Evolutionary conservation across 2,113 vertebrate genomes (phyloP).

Genomic region (Oreotrochilus melanogaster): DNA sequence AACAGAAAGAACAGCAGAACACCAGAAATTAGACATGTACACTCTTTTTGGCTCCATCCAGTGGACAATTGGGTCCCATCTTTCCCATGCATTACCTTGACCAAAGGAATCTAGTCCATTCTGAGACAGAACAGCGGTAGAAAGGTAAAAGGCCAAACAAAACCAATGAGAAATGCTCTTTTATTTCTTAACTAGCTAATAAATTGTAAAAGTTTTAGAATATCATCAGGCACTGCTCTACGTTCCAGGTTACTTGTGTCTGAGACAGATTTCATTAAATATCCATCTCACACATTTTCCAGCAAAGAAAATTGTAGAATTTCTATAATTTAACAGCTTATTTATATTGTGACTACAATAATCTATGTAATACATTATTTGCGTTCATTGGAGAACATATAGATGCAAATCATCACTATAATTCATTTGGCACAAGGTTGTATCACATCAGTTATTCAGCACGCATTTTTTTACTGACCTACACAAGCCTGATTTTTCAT

Average conservation of each 20-base stretch:
- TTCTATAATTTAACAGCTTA: not conserved
- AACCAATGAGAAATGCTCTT: not conserved
- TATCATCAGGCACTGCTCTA: not conserved
- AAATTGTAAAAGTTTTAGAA: not conserved
- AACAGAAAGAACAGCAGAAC: not conserved
- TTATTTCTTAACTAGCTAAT: not conserved
- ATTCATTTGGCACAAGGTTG: not conserved
- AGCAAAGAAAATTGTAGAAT: not conserved
- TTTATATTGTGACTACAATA: not conserved
- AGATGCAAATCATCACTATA: not conserved
- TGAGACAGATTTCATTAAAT: not conserved
- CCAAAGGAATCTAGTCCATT: not conserved
- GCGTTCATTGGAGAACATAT: not conserved
- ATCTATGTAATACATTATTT: not conserved
- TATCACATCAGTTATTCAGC: slow-evolving; percentile 26
- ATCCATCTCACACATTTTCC: not conserved
- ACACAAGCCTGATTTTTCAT: not conserved
- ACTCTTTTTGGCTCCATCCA: not conserved
- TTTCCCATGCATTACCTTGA: not conserved
- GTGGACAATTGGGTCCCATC: not conserved
- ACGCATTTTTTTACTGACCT: not conserved
- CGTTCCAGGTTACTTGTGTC: not conserved
- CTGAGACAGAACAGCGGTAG: not conserved
- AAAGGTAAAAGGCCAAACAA: not conserved
- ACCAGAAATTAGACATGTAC: not conserved